Evolutionary conservation across 53 echinoderm and acorn worm genomes (phyloP).

Genomic region (Patiria pectinifera): DNA sequence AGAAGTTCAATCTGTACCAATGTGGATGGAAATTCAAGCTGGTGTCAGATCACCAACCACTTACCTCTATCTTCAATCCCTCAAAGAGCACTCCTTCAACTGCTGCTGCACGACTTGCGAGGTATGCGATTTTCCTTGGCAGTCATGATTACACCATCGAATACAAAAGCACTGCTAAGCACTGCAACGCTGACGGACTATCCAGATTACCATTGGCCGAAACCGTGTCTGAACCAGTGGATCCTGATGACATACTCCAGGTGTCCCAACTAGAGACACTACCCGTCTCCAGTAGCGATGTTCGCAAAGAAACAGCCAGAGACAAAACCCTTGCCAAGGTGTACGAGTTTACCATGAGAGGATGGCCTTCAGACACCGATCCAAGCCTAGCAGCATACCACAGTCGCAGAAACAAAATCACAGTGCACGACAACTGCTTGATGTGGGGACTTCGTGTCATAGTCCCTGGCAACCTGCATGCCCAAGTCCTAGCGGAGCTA

Average conservation of each 20-base stretch:
- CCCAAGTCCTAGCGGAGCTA: slow-evolving; percentile 58
- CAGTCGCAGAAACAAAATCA: slow-evolving; percentile 48
- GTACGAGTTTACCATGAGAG: slow-evolving; percentile 45
- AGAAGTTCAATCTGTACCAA: slow-evolving; percentile 50
- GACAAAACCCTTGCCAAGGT: slow-evolving; percentile 54
- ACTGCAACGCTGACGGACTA: slow-evolving; percentile 41
- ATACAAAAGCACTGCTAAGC: slow-evolving; percentile 37
- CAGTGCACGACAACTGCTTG: slow-evolving; percentile 63
- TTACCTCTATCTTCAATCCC: slow-evolving; percentile 53
- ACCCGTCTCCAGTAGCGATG: slow-evolving; percentile 55
- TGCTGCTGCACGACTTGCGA: slow-evolving; percentile 39
- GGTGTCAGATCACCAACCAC: slow-evolving; percentile 66
- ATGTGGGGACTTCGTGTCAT: slow-evolving; percentile 72
- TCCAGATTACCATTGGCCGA: slow-evolving; percentile 20
- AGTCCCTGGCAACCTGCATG: slow-evolving; percentile 50
- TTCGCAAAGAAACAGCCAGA: slow-evolving; percentile 21
- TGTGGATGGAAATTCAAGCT: slow-evolving; percentile 57
- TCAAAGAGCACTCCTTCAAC: slow-evolving; percentile 23
- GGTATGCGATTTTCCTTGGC: slow-evolving; percentile 47
- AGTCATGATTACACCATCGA: slow-evolving; percentile 46
- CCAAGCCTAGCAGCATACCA: slow-evolving; percentile 6
- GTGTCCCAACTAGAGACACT: slow-evolving; percentile 44
- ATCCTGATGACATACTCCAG: slow-evolving; percentile 28
- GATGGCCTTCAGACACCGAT: slow-evolving; percentile 57
- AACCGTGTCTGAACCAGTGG: not conserved